These are phyloP conservation scores for Pseudorasbora parva DNA, from an alignment of 2,113 vertebrate genomes.

Conservation along the genomic window DNA sequence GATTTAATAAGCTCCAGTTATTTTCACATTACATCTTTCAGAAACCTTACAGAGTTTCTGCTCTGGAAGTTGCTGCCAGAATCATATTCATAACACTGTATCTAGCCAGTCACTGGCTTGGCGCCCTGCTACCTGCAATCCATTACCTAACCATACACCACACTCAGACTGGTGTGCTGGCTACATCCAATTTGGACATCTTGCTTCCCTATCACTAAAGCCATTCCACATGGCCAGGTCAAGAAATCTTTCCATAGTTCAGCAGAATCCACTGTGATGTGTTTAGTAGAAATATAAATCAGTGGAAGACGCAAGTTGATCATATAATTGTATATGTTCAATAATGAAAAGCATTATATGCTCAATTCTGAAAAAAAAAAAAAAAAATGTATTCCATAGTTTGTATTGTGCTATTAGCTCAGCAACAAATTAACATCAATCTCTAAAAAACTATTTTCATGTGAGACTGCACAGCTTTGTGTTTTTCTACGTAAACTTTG, in stretches of 20 bases:
- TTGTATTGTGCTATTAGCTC: too few species aligned
- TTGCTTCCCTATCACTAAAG: not conserved
- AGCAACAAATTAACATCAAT: too few species aligned
- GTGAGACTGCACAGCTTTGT: too few species aligned
- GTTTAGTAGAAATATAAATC: not conserved
- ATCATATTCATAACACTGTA: not conserved
- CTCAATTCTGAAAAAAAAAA: too few species aligned
- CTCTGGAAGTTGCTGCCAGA: not conserved
- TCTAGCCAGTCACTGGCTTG: constrained; percentile 10
- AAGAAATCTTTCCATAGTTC: not conserved
- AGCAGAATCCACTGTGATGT: constrained; percentile 2
- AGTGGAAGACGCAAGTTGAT: not conserved
- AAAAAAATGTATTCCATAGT: too few species aligned
- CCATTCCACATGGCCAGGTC: not conserved
- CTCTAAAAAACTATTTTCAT: too few species aligned
- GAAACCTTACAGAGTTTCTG: not conserved
- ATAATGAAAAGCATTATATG: too few species aligned
- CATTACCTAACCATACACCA: constrained; percentile 3
- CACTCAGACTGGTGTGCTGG: constrained; percentile 10
- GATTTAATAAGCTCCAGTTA: not conserved
- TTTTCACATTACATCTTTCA: not conserved
- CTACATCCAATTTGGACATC: constrained; percentile 13
- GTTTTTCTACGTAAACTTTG: too few species aligned
- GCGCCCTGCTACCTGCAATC: constrained; percentile 10
- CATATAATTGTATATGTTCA: not conserved